Base-by-base conservation (phyloP, 2,113 vertebrate genomes). In the Pogona vitticeps region DNA sequence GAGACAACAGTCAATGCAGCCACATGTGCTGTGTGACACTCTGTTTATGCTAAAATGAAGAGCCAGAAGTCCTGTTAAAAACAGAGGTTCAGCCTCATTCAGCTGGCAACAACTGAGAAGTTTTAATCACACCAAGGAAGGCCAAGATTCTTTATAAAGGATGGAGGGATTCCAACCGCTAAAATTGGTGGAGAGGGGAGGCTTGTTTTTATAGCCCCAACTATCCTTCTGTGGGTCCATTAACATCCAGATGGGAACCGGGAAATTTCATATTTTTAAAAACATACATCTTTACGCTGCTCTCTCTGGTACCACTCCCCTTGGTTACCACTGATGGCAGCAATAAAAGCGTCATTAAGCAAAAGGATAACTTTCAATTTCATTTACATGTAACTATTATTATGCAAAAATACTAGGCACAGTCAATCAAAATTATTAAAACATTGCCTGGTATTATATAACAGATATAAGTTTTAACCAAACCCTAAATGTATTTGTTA, bases 1-100 rank as follows among this genome's bases (percentile, higher is more conserved):
- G 33, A 94, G 92, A 87, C 89, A 91, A 94, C 89, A 94, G 92
- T 91, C 95, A 92, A 93, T 92, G 92, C 94, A 95, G 93, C 26
- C 67, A 91, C 93, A 94, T 88, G 91, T 93, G 86, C 89, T 38
- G 28, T 42, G 26, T 84, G 65, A 92, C 86, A 92, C 93, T 77
- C 36, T 82, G 26, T 88, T 80, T 89, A 73, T 0, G 0, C 83
- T 86, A 87, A 93, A 94, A 88, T 3, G 17, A 52, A 84, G 81
- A 84, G 84, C 4, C 52, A 80, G 3, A 67, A 0, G 59, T 83
- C 81, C 83, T 90, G 81, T 9, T 79, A 85, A 86, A 77, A 85
- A 75, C 13, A 42, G 90, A 82, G 33, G 75, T 87, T 88, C 88
- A 89, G 65, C 70, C 85, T 88, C 85, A 91, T 72, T 75, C 81